Evolutionary conservation across 2,888 invertebrate species (phyloP), one percentile per base, ranked within the genome.

Genomic region (Trachelus tabidus): DNA sequence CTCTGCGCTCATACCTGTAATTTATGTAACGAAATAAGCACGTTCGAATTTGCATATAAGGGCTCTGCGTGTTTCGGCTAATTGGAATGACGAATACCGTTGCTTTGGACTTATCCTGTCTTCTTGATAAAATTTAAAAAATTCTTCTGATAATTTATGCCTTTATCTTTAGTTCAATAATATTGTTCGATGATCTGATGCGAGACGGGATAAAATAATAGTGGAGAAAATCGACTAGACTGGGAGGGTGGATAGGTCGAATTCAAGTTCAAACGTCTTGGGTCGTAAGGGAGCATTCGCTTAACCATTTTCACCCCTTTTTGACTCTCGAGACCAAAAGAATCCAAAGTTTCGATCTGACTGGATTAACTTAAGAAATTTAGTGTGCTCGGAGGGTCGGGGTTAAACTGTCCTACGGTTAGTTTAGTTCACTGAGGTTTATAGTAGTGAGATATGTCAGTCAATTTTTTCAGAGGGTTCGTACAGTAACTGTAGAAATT

Each of bases 261-360:
- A 73, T 34, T 73, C 1, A 69, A 71, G 71, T 71, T 31, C 2
- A 3, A 71, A 71, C 31, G 15, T 31, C 71, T 71, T 31, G 4
- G 71, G 76, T 1, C 9, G 33, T 12, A 12, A 34, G 40, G 11
- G 33, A 77, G 23, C 11, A 77, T 75, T 77, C 71, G 75, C 75
- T 68, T 71, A 75, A 71, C 40, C 71, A 75, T 75, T 77, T 77
- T 77, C 77, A 37, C 30, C 69, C 71, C 33, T 12, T 56, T 56
- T 56, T 9, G 23, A 56, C 9, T 56, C 1, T 56, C 2, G 23
- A 56, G 9, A 9, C 15, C 23, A 56, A 56, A 23, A 23, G 56
- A 56, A 15, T 56, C 9, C 56, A 23, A 56, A 56, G 9, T 56
- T 56, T 23, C 56, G 56, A 56, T 56, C 56, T 23, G 23, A 23